Percentiles rank a stretch among this genome's conserved stretches.
phyloP scores from a whole-genome alignment of 2,888 invertebrate genomes.

The Acanthococcus lagerstroemiae region DNA sequence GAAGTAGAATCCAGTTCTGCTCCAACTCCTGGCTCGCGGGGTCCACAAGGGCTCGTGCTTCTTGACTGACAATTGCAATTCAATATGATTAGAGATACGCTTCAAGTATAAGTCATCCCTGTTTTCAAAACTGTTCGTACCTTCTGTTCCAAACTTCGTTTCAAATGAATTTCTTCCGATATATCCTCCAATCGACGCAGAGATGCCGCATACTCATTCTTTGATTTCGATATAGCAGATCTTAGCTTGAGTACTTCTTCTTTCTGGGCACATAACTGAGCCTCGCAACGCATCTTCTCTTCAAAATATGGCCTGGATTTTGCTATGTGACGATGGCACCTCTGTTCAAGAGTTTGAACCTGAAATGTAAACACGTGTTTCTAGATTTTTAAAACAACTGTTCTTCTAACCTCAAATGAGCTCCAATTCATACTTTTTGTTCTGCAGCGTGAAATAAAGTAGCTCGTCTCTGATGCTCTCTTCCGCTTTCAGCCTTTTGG shows the following conservation, averaged over 20 bases:
- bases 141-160: constrained; percentile 40
- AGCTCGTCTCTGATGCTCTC: constrained; percentile 75
- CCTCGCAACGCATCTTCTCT: constrained; percentile 74
- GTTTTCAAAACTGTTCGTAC: constrained; percentile 1
- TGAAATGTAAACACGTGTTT: no score
- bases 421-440: constrained; percentile 49
- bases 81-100: not conserved
- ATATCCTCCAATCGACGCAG: constrained; percentile 77
- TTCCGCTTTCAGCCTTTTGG: constrained; percentile 76
- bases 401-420: not conserved
- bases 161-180: constrained; percentile 78
- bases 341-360: constrained; percentile 71
- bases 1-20: constrained; percentile 49
- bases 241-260: constrained; percentile 72
- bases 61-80: not conserved
- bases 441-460: constrained; percentile 71
- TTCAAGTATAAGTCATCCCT: not conserved
- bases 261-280: constrained; percentile 75
- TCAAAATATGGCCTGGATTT: constrained; percentile 88
- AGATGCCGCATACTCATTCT: constrained; percentile 69
- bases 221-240: constrained; percentile 65
- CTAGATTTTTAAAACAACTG: no score
- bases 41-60: constrained; percentile 37
- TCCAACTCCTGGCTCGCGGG: constrained; percentile 64
- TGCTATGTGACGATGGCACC: constrained; percentile 65